phyloP scores from a whole-genome alignment of 2,797 vertebrate species.

The Arctocebus calabarensis region DNA sequence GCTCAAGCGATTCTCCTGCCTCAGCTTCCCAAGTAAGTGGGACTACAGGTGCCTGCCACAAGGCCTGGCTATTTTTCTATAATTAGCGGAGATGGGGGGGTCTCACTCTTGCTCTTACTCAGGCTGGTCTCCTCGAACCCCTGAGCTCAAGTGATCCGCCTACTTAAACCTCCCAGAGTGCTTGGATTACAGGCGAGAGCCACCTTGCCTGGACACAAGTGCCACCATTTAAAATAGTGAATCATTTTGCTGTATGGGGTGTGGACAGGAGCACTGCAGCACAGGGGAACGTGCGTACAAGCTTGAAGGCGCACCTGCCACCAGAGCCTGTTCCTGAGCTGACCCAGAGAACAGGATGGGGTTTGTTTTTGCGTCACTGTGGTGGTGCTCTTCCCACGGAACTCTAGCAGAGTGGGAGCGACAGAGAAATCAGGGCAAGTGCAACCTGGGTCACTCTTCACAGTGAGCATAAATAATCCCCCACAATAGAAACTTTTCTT shows the following conservation, averaged over 20 bases:
- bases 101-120: too few species aligned
- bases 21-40: too few species aligned
- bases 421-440: not conserved
- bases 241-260: not conserved
- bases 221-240: not conserved
- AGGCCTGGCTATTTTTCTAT: too few species aligned
- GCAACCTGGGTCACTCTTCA: not conserved
- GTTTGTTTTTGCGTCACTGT: not conserved
- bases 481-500: not conserved
- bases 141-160: too few species aligned
- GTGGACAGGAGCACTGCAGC: rapidly evolving
- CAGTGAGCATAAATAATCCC: not conserved
- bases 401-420: not conserved
- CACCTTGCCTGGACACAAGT: not conserved
- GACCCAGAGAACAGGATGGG: rapidly evolving
- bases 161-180: too few species aligned
- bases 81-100: too few species aligned
- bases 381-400: not conserved
- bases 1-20: too few species aligned
- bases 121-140: too few species aligned
- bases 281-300: not conserved
- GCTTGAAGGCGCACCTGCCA: not conserved
- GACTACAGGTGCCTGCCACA: too few species aligned
- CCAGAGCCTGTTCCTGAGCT: not conserved
- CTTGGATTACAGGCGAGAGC: too few species aligned